phyloP scores from a whole-genome alignment of 2,797 vertebrate species.

The Anolis apletophallus region DNA sequence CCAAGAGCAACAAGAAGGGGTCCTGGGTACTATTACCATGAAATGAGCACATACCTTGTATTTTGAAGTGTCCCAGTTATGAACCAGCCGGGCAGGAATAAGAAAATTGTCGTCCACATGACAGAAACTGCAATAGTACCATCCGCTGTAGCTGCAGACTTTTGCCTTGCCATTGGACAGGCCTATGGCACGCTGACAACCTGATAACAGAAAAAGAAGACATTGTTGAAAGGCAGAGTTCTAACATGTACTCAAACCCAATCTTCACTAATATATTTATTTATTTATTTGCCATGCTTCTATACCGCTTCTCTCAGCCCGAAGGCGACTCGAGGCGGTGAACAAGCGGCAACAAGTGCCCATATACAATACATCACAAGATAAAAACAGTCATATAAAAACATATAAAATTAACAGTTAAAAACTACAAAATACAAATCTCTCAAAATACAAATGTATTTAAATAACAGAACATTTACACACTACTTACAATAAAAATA shows the following conservation, averaged over 20 bases:
- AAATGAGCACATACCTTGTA: slow-evolving; percentile 86
- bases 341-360: no score
- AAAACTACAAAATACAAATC: no score
- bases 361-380: no score
- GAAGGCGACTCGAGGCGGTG: no score
- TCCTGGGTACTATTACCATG: no score
- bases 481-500: background rate
- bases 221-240: background rate
- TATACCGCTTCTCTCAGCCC: no score
- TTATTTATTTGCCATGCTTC: no score
- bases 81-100: slow-evolving; percentile 94
- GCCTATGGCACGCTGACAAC: slow-evolving; percentile 92
- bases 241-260: slow-evolving; percentile 1
- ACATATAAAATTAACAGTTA: no score
- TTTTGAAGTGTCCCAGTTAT: slow-evolving; percentile 97
- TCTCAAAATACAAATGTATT: no score
- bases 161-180: slow-evolving; percentile 93
- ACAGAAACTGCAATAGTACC: slow-evolving; percentile 96
- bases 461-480: background rate
- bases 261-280: no score
- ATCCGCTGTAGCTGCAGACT: slow-evolving; percentile 96
- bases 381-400: no score
- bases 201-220: slow-evolving; percentile 71
- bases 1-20: background rate
- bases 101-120: slow-evolving; percentile 95